Percentiles rank a stretch among this genome's conserved stretches.
These are phyloP conservation scores for Apodemia zela DNA, from an alignment of 2,888 invertebrate species.

Conservation along the genomic window DNA sequence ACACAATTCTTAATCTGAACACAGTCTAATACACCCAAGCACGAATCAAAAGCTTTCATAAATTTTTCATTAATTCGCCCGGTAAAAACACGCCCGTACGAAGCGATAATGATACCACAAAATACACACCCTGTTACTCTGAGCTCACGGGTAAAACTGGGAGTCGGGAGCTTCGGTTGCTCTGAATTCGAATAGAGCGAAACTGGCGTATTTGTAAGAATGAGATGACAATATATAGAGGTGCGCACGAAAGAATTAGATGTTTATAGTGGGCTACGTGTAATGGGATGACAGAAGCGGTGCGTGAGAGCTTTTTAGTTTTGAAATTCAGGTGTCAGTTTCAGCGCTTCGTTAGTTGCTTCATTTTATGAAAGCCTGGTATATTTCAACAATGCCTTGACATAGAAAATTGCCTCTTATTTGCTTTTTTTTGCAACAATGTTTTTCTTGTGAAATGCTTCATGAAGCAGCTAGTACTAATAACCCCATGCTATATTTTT, in stretches of 20 bases:
- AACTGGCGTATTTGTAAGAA: conserved; percentile 40
- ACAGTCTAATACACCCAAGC: conserved; percentile 42
- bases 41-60: conserved; percentile 52
- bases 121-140: conserved; percentile 46
- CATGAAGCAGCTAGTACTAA: too few species aligned
- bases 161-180: conserved; percentile 45
- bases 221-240: conserved; percentile 61
- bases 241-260: conserved; percentile 78
- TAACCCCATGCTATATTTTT: too few species aligned
- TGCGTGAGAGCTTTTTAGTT: conserved; percentile 55
- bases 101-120: conserved; percentile 33
- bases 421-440: too few species aligned
- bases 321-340: conserved; percentile 47
- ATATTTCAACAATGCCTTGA: conserved; percentile 19
- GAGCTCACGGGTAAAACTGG: conserved; percentile 67
- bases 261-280: conserved; percentile 73
- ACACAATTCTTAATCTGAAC: conserved; percentile 48
- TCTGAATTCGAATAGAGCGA: conserved; percentile 53
- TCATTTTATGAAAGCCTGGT: conserved; percentile 34
- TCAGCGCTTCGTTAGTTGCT: conserved; percentile 30
- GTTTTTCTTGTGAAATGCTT: too few species aligned
- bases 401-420: too few species aligned
- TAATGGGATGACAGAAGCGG: conserved; percentile 67
- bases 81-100: conserved; percentile 61
- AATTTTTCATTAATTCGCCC: conserved; percentile 65